Evolutionary conservation across 2,888 invertebrate genomes (phyloP), one percentile per base, ranked within the genome.

Genomic region (Axea sp.): DNA sequence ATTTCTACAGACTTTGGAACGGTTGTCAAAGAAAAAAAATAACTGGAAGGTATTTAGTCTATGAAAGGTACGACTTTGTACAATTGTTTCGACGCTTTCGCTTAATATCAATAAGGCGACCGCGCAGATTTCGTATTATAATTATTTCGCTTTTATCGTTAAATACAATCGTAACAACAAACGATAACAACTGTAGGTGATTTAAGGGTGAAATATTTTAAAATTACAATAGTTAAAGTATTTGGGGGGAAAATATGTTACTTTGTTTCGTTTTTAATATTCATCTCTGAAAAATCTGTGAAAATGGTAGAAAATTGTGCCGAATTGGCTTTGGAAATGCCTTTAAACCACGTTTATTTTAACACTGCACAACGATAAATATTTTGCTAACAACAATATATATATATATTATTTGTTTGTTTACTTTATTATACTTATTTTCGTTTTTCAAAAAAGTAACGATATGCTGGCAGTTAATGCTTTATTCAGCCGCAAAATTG

Each of bases 1-100:
- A 73, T 77, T 78, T 71, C 85, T 81, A 76, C 85, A 55, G 26
- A 8, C 49, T 5, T 67, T 6, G 14, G 4, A 12, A 1, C 1
- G 12, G 5, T 2, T 1, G 14, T 12, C 26, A 6, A 17, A 41
- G 15, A 7, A 26, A 12, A 31, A 12, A 11, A 59, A 19, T 31
- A 35, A 51, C 41, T 57, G 35, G 33, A 68, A 49, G 37, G 43
- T 7, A 26, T 28, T 24, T 67, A 49, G 7, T n/a, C 24, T 57
- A 67, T 2, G 19, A 49, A 55, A 64, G 64, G 64, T 64, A 64
- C 64, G 31, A 53, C 35, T 64, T 64, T 64, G 64, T 65, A 55
- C 45, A 68, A 67, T 41, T 57, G 39, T 39, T 47, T 24, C 19
- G 17, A 51, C 30, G 33, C 43, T 41, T 22, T 31, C 51, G 35